Evolutionary conservation across 2,888 invertebrate genomes (phyloP).

Genomic region (Dione vanillae): DNA sequence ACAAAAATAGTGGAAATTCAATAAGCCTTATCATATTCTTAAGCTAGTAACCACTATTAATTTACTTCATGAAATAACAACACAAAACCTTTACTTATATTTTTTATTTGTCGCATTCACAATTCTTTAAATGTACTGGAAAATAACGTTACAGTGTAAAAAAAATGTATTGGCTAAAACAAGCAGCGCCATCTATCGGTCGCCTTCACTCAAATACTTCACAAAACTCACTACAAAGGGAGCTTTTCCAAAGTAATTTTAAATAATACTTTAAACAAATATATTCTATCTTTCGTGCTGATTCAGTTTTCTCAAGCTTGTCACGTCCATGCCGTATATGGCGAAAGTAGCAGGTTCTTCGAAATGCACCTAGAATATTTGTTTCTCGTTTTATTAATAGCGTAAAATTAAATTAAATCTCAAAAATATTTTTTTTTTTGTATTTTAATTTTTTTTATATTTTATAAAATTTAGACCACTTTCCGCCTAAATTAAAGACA

Average conservation of each 20-base stretch:
- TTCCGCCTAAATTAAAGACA: too few species aligned
- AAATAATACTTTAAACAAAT: background rate
- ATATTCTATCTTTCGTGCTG: slow-evolving; percentile 55
- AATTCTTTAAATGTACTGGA: background rate
- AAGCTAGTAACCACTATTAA: background rate
- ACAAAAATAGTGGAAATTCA: too few species aligned
- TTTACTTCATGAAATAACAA: background rate
- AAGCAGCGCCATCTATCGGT: slow-evolving; percentile 14
- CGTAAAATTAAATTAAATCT: too few species aligned
- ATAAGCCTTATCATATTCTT: background rate
- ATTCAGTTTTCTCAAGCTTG: slow-evolving; percentile 71
- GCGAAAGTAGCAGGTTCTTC: slow-evolving; percentile 60
- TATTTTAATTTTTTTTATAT: too few species aligned
- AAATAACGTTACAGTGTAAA: background rate
- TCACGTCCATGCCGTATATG: slow-evolving; percentile 76
- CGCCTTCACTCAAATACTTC: background rate
- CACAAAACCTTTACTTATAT: background rate
- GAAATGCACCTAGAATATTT: slow-evolving; percentile 59
- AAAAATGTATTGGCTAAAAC: background rate
- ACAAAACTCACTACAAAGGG: background rate
- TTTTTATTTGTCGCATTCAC: slow-evolving; percentile 7
- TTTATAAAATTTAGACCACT: too few species aligned
- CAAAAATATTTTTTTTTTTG: too few species aligned
- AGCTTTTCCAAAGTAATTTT: background rate
- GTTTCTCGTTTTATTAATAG: too few species aligned